Conservation (phyloP, 2,113 vertebrate genomes). For the Arenaria interpres region DNA sequence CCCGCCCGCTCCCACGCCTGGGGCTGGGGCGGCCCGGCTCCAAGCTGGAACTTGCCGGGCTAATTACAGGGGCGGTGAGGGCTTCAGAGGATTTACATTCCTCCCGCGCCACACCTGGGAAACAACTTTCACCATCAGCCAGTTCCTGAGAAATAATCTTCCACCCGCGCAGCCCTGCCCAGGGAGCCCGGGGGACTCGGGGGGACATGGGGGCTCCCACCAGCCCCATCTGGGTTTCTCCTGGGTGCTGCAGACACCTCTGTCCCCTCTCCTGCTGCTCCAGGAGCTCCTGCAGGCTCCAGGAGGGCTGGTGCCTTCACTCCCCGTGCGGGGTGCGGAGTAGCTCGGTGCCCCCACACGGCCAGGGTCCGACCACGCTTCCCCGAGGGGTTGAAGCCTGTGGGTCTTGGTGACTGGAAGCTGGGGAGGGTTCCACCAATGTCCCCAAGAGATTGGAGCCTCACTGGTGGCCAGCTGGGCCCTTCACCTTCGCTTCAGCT, state of each 20-base stretch:
- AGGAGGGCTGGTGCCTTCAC: not conserved
- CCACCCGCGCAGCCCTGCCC: not conserved
- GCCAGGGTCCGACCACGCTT: fast-evolving
- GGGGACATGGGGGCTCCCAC: not conserved
- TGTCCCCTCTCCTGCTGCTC: not conserved
- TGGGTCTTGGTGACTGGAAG: not conserved
- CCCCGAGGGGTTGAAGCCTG: fast-evolving
- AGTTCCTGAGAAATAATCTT: slow-evolving; percentile 26
- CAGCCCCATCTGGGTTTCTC: not conserved
- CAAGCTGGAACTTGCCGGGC: slow-evolving; percentile 44
- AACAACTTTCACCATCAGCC: slow-evolving; percentile 55
- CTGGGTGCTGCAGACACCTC: not conserved
- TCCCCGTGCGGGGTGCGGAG: fast-evolving
- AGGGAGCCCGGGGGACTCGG: not conserved
- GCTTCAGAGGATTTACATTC: slow-evolving; percentile 43
- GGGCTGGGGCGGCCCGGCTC: slow-evolving; percentile 17
- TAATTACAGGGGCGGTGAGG: slow-evolving; percentile 41
- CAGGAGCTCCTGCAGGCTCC: fast-evolving
- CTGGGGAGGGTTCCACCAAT: fast-evolving
- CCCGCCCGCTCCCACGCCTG: not conserved
- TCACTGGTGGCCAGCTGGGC: not conserved
- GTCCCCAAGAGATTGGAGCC: not conserved
- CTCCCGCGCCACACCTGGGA: slow-evolving; percentile 38
- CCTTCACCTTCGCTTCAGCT: not conserved
- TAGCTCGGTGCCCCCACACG: fast-evolving